Percentiles rank a stretch among this genome's conserved stretches.
These are phyloP conservation scores for Aix galericulata DNA, from an alignment of 2,113 vertebrate genomes.

Conservation along the genomic window DNA sequence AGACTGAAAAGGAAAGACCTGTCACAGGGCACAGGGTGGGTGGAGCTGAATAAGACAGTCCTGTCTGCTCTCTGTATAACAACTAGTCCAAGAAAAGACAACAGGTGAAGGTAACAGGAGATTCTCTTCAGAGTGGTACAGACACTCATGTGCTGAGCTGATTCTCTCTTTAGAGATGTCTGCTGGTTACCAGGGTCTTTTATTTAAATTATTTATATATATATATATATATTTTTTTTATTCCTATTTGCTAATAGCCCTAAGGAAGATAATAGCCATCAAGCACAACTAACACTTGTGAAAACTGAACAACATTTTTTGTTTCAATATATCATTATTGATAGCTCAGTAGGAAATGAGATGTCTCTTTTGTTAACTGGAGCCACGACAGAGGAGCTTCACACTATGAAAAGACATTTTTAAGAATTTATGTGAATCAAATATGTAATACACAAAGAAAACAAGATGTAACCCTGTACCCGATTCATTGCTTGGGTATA, in stretches of 20 bases:
- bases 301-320: background rate
- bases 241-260: background rate
- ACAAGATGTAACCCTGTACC: background rate
- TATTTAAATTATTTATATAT: no score
- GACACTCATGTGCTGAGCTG: no score
- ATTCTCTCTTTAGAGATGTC: no score
- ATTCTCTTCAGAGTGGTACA: no score
- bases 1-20: no score
- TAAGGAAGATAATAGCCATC: background rate
- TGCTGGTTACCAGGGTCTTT: no score
- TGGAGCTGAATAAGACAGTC: no score
- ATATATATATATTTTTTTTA: background rate
- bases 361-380: background rate
- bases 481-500: background rate
- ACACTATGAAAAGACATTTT: background rate
- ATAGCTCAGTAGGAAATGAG: background rate
- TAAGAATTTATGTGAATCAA: background rate
- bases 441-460: background rate
- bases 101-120: no score
- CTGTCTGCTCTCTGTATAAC: no score
- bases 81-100: no score
- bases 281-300: background rate
- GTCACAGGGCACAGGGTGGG: no score
- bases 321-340: background rate
- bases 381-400: background rate